Percentiles rank a stretch among this genome's conserved stretches.
Conservation (phyloP, 2,797 vertebrate species). For the Karalla daura region DNA sequence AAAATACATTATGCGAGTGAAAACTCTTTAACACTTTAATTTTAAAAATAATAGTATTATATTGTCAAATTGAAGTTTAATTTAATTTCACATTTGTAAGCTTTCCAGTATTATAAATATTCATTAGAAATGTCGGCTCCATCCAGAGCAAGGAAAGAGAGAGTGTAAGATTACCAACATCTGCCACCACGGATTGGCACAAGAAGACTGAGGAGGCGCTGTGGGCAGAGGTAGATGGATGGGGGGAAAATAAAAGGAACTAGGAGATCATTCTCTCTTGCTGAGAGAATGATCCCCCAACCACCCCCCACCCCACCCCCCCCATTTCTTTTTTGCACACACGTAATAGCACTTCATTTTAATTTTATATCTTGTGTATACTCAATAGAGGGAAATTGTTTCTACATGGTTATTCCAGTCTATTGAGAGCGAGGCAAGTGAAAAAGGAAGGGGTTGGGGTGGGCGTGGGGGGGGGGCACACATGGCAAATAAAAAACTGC, state of each 20-base stretch:
- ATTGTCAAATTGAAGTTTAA: too few species aligned
- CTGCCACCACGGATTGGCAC: conserved; percentile 7
- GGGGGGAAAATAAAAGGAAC: conserved; percentile 58
- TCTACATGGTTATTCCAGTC: conserved; percentile 84
- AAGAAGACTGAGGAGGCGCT: conserved; percentile 12
- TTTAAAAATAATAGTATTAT: too few species aligned
- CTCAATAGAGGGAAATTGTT: conserved; percentile 84
- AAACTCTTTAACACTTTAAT: too few species aligned
- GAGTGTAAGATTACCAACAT: conserved; percentile 30
- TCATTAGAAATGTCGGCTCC: conserved; percentile 29
- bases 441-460: conserved; percentile 55
- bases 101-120: too few species aligned
- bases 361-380: conserved; percentile 85
- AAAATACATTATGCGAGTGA: too few species aligned
- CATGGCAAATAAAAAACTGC: conserved; percentile 83
- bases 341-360: conserved; percentile 85
- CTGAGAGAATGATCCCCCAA: conserved; percentile 35
- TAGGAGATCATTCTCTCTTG: conserved; percentile 41
- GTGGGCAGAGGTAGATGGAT: conserved; percentile 55
- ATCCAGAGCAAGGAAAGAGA: conserved; percentile 24
- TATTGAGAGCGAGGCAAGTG: conserved; percentile 79
- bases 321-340: conserved; percentile 60
- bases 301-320: not conserved
- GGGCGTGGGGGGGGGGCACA: conserved; percentile 46
- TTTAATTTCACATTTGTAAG: too few species aligned